Conservation (phyloP, 2,797 vertebrate species). For the Dermochelys coriacea region DNA sequence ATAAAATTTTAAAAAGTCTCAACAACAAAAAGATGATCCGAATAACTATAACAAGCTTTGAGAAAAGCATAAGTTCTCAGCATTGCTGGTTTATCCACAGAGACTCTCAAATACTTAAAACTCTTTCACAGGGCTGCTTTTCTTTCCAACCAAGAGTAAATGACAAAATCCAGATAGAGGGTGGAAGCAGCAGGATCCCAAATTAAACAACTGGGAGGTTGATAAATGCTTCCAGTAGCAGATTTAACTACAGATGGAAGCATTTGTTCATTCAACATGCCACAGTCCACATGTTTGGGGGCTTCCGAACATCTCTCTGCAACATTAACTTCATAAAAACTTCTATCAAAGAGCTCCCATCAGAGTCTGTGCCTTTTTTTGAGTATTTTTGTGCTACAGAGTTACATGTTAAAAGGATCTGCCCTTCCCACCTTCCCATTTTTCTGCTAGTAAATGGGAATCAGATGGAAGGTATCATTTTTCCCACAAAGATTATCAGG, state of each 20-base stretch:
- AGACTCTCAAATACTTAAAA: constrained; percentile 2
- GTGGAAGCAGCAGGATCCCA: constrained; percentile 64
- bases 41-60: neutral
- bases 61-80: neutral
- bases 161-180: constrained; percentile 72
- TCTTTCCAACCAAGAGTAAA: constrained; percentile 50
- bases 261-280: constrained; percentile 63
- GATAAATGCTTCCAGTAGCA: constrained; percentile 70
- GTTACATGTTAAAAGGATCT: constrained; percentile 51
- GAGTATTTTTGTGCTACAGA: constrained; percentile 56
- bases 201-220: constrained; percentile 59
- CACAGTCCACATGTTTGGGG: constrained; percentile 37
- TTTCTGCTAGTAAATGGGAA: constrained; percentile 64
- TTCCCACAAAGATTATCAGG: constrained; percentile 54
- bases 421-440: constrained; percentile 34
- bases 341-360: constrained; percentile 53
- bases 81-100: constrained; percentile 24
- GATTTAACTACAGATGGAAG: constrained; percentile 71
- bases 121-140: constrained; percentile 40
- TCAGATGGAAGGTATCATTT: constrained; percentile 63
- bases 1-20: neutral
- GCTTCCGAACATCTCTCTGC: constrained; percentile 62
- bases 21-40: neutral
- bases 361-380: constrained; percentile 45
- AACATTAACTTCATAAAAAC: constrained; percentile 69